Conservation (phyloP, 2,888 invertebrate species). For the Cerastoderma edule region DNA sequence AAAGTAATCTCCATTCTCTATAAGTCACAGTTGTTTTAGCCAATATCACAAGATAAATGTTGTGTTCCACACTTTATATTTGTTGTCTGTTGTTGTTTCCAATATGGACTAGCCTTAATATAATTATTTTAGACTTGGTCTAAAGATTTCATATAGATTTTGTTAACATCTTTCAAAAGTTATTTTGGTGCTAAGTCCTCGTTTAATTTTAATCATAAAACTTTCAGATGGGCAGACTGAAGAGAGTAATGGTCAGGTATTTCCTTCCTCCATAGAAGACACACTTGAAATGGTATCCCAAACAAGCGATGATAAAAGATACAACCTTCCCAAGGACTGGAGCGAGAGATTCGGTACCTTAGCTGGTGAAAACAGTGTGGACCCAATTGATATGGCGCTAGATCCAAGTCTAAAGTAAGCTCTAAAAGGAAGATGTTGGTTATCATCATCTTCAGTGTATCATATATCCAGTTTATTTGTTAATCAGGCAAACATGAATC, state of each 20-base stretch:
- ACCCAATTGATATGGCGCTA: neutral
- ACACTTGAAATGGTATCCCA: too few species aligned
- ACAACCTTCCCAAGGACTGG: constrained; percentile 22
- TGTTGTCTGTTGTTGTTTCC: too few species aligned
- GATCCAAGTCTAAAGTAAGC: constrained; percentile 10
- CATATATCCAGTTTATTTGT: neutral
- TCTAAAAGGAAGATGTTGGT: neutral
- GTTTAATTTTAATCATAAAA: neutral
- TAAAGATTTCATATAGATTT: neutral
- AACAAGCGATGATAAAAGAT: neutral
- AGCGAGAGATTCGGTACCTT: constrained; percentile 34
- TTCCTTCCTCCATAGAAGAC: too few species aligned
- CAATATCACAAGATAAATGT: too few species aligned
- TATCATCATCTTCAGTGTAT: neutral
- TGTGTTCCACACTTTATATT: too few species aligned
- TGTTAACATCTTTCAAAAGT: neutral
- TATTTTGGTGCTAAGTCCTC: neutral
- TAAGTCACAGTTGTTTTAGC: too few species aligned
- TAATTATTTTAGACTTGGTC: too few species aligned
- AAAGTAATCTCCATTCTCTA: too few species aligned
- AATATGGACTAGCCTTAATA: too few species aligned
- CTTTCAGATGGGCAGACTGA: constrained; percentile 1
- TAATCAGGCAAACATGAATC: neutral
- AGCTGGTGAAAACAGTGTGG: neutral
- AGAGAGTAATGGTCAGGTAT: neutral